Base-by-base conservation (phyloP, 2,113 vertebrate species). In the Lycocorax pyrrhopterus region DNA sequence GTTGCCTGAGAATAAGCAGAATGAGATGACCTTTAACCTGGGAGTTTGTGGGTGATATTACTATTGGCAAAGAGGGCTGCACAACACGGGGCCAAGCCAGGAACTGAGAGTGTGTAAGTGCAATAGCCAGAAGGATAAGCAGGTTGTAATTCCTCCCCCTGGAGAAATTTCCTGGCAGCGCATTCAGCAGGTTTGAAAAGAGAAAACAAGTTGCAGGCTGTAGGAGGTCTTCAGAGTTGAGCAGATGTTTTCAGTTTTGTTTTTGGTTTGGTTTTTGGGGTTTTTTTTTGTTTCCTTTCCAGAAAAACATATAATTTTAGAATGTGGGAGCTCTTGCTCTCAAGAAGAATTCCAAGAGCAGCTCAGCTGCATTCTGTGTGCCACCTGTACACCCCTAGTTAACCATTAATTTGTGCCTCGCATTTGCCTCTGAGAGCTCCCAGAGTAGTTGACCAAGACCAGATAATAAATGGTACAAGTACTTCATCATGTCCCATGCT, bases 241-340 rank as follows among this genome's bases (percentile, higher is more conserved):
- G 76, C 93, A 93, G 92, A 92, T 96, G 96, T 94, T 94, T 94
- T 88, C 0, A 4, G 44, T 72, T 96, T 94, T 89, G 64, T 75
- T 89, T 67, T 81, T 86, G 49, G 49, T 58, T 67, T 47, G 13
- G n/a, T 16, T 6, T n/a, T 51, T 41, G 13, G 13, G 10, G 16
- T 19, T 56, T 77, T 74, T 25, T 72, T 27, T 72, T 5, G 7
- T 69, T 84, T 87, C 39, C 84, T 92, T 92, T 90, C 60, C 41
- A 91, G 69, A 66, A 68, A 93, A 94, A 79, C 27, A 33, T 32
- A 1, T 8, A 69, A 69, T 79, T 93, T 83, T 6, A 64, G 26
- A 11, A 81, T 82, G 47, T 64, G 22, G 76, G 44, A 83, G 60
- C 44, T 90, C 41, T 47, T 84, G 51, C 52, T 92, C 27, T 53